A percentile compares a stretch with the other conserved stretches of the same genome.
Evolutionary conservation across 2,113 vertebrate genomes (phyloP).

Genomic region (Calonectris borealis): DNA sequence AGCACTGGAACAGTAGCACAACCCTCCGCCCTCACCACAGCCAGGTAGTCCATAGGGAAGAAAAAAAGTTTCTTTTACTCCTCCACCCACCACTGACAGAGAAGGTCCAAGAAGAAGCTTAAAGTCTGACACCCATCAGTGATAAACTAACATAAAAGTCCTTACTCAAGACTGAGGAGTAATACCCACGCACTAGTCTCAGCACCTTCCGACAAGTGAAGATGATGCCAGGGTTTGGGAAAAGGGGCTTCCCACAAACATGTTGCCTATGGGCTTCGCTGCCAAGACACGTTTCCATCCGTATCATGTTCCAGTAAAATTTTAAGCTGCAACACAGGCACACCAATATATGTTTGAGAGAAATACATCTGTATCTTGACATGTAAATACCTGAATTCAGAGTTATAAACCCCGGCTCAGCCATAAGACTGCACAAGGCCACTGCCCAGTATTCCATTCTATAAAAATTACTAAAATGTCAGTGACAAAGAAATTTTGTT

Average conservation of each 20-base stretch:
- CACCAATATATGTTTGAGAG: neutral
- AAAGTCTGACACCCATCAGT: neutral
- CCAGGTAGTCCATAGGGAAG: neutral
- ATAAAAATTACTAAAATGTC: conserved; percentile 8
- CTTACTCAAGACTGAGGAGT: neutral
- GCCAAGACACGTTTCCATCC: neutral
- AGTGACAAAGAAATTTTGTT: conserved; percentile 65
- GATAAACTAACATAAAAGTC: neutral
- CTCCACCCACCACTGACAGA: neutral
- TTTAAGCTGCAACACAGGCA: neutral
- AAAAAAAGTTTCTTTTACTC: neutral
- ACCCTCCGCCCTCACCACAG: neutral
- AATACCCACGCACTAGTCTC: neutral
- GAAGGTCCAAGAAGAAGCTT: neutral
- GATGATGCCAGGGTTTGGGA: neutral
- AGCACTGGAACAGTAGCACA: neutral
- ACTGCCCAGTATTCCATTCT: conserved; percentile 24
- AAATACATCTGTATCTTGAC: neutral
- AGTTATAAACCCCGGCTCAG: neutral
- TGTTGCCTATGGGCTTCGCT: neutral
- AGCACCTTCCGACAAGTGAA: neutral
- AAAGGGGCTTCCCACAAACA: neutral
- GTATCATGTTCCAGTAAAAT: neutral
- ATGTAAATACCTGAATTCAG: conserved; percentile 4
- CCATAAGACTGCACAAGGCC: neutral